phyloP scores from a whole-genome alignment of 1,140 invertebrate species.

The Drosophila arawakana region DNA sequence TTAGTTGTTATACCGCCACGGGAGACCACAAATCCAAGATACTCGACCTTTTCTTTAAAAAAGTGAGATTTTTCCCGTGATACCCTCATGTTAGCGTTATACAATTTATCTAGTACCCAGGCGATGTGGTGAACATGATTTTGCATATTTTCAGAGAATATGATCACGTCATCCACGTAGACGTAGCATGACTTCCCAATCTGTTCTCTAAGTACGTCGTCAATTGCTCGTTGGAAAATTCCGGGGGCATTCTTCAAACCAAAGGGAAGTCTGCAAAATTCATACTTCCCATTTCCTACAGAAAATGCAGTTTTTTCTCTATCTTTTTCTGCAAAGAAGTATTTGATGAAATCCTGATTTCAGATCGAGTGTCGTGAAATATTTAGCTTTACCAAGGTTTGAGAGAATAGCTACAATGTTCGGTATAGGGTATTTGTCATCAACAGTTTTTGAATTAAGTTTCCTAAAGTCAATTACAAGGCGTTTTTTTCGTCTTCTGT shows the following conservation, averaged over 20 bases:
- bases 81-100: constrained; percentile 76
- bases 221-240: constrained; percentile 77
- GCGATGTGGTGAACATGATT: constrained; percentile 35
- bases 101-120: constrained; percentile 41
- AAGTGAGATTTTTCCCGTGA: constrained; percentile 84
- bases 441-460: not conserved
- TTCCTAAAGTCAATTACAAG: constrained; percentile 4
- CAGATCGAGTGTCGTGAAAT: not conserved
- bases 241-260: constrained; percentile 48
- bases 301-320: constrained; percentile 28
- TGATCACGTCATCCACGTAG: constrained; percentile 41
- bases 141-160: constrained; percentile 36
- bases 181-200: constrained; percentile 36
- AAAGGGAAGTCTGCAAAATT: constrained; percentile 13
- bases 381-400: not conserved
- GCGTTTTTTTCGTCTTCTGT: not conserved
- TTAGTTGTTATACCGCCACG: constrained; percentile 10
- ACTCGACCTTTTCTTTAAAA: constrained; percentile 42
- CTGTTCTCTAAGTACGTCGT: constrained; percentile 25
- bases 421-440: constrained; percentile 3
- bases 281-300: constrained; percentile 13
- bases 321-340: constrained; percentile 5
- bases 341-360: constrained; percentile 85
- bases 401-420: not conserved
- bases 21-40: constrained; percentile 25